Conservation (phyloP, 2,797 vertebrate species). For the Notolepis coatsorum region DNA sequence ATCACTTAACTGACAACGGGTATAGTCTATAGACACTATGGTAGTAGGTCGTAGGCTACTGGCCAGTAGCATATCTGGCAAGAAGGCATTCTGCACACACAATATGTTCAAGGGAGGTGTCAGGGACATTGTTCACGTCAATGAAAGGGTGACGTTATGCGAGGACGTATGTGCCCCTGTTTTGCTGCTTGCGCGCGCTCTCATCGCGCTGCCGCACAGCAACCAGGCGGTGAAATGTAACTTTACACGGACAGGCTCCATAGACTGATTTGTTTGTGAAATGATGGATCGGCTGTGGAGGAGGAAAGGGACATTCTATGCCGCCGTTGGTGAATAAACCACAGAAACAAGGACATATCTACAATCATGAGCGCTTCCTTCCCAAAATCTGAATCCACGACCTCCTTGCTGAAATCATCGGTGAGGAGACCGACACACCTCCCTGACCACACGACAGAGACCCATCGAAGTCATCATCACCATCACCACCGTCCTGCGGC, state of each 20-base stretch:
- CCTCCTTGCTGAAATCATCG: constrained; percentile 86
- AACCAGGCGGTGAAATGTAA: constrained; percentile 69
- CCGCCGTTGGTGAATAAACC: constrained; percentile 33
- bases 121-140: constrained; percentile 44
- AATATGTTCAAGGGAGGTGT: constrained; percentile 39
- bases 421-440: constrained; percentile 76
- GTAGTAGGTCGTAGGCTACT: too few relatives aligned
- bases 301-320: neutral
- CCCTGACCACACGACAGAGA: constrained; percentile 56
- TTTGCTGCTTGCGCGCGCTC: constrained; percentile 58
- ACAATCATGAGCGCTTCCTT: constrained; percentile 81
- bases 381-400: constrained; percentile 85
- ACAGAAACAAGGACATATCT: constrained; percentile 35
- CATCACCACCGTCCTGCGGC: constrained; percentile 67
- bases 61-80: too few relatives aligned
- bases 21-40: too few relatives aligned
- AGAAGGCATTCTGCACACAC: constrained; percentile 47
- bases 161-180: constrained; percentile 37
- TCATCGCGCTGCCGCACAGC: constrained; percentile 48
- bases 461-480: constrained; percentile 71
- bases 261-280: constrained; percentile 17
- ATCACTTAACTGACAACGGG: too few relatives aligned
- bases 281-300: constrained; percentile 38
- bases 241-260: constrained; percentile 45
- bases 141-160: constrained; percentile 67